Evolutionary conservation across 2,888 invertebrate species (phyloP), one percentile per base, ranked within the genome.

Genomic region (Carpatolechia fugitivella): DNA sequence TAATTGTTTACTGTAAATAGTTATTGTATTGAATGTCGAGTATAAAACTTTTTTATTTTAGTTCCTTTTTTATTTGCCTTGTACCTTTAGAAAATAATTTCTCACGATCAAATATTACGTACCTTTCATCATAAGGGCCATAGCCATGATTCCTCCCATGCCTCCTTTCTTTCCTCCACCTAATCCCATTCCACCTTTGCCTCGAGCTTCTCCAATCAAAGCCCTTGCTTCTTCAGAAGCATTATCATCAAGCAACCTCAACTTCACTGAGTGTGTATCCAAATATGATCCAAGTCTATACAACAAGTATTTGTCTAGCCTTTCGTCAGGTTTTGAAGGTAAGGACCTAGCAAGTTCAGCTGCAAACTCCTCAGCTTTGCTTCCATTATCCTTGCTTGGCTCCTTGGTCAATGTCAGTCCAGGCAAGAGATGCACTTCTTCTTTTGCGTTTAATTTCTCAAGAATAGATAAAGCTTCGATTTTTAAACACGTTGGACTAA

Each of bases 281-380:
- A 96, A 80, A 63, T 95, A 94, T 60, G 91, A 92, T 14, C 93
- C 93, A 50, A 96, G 83, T 72, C 94, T 94, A 66, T 93, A 94
- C 62, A 95, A 70, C 31, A 96, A 86, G 66, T 93, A 95, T 40
- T 94, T 95, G 72, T 96, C 95, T 51, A 96, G 78, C 31, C 95
- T 91, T 50, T 94, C 94, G 67, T 95, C 94, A 10, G 95, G 93
- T 71, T 95, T 95, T 46, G 94, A 93, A 0, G 95, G 95, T 69
- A 95, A 93, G 46, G 94, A 93, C 58, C 95, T 91, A 0, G 95
- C 95, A 3, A 96, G 79, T 72, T 95, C 95, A 65, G 85, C 92
- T 0, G 94, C 93, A 61, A 95, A 94, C 40, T 95, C 91, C 61
- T 95, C 94, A 1, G 93, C 91, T 48, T 93, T 93, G 29, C 92